A percentile compares a stretch with the other conserved stretches of the same genome.
Conservation (phyloP, 2,113 vertebrate genomes). For the Vireo altiloquus region DNA sequence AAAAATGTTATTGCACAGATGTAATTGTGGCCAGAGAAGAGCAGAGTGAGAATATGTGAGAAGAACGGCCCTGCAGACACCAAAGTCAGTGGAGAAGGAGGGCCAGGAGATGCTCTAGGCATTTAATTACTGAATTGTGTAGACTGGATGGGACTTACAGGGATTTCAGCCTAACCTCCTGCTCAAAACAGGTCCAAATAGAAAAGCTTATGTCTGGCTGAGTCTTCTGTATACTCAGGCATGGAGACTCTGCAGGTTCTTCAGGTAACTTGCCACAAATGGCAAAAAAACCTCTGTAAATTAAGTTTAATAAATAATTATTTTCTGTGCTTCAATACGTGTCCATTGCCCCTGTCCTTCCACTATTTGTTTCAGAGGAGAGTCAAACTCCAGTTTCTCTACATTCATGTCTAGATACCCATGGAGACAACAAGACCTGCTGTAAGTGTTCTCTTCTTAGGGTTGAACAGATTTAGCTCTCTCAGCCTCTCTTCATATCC, state of each 20-base stretch:
- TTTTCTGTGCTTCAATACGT: not conserved
- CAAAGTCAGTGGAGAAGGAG: not conserved
- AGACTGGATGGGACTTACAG: not conserved
- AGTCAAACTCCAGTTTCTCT: not conserved
- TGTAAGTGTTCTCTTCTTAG: not conserved
- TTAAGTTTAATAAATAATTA: not conserved
- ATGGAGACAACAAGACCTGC: not conserved
- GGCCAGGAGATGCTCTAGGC: fast-evolving
- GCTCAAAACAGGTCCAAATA: not conserved
- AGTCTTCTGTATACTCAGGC: not conserved
- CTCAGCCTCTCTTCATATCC: not conserved
- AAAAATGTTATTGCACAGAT: not conserved
- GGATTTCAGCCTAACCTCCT: not conserved
- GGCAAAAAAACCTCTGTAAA: not conserved
- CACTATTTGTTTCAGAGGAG: not conserved
- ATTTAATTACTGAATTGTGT: not conserved
- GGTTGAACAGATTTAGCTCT: not conserved
- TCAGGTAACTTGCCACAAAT: not conserved
- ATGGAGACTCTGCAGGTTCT: fast-evolving
- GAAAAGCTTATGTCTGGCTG: not conserved
- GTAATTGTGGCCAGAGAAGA: not conserved
- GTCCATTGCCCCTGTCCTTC: not conserved
- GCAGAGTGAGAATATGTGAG: not conserved
- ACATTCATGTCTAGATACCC: fast-evolving
- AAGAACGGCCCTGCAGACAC: not conserved